Evolutionary conservation across 2,888 invertebrate genomes (phyloP), one percentile per base, ranked within the genome.

Genomic region (Stenodera caucasica): DNA sequence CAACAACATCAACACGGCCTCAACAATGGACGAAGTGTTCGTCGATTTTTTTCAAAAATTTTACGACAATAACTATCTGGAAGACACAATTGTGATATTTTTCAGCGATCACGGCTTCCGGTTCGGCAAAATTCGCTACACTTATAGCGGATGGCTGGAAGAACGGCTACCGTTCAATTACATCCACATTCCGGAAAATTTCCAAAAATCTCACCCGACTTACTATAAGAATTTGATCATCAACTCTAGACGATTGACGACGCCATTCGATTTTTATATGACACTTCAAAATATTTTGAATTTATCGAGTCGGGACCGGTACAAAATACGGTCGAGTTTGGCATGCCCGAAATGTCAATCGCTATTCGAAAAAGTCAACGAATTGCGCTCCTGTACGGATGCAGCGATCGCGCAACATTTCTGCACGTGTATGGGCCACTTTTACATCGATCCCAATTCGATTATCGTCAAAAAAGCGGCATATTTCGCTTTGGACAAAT

Each of bases 91-190:
- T 69, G 80, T 92, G 1, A 81, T 92, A 57, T 88, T 91, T 67
- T 82, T 92, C 59, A 91, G 92, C 73, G 92, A 92, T 74, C 92
- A 92, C 71, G 93, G 93, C 0, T 84, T 91, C 74, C 83, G 92
- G 4, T 92, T 88, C 75, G 92, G 93, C 0, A 84, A 84, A 14
- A 84, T 88, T 40, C 83, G 91, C 2, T 81, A 85, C 63, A 86
- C 88, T 2, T 82, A 86, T 65, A 85, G 88, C 40, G 91, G 92
- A 0, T 92, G 90, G 83, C 85, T 91, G 70, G 93, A 93, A 73
- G 91, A 92, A 70, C 84, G 92, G 14, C 74, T 92, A 69, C 93
- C 93, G 0, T 88, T 88, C 69, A 81, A 91, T 49, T 90, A 88
- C 71, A 78, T 92, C 14, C 87, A 85, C 83, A 61, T 89, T 40